phyloP scores from a whole-genome alignment of 2,797 vertebrate species.

The Chromobotia macracanthus region DNA sequence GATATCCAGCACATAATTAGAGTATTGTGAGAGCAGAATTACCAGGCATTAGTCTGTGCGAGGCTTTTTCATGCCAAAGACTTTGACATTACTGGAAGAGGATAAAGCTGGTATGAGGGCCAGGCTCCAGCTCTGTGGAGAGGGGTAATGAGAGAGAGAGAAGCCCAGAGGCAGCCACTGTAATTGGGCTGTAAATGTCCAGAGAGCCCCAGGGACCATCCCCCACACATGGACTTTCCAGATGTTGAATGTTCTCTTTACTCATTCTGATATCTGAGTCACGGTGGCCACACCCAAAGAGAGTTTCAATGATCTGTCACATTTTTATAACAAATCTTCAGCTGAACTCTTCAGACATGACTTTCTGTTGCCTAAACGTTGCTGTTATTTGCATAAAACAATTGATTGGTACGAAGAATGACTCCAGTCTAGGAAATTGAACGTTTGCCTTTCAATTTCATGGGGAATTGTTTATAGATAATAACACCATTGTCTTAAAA shows the following conservation, averaged over 20 bases:
- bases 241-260: slow-evolving; percentile 52
- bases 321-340: slow-evolving; percentile 14
- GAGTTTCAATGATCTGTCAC: neutral
- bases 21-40: slow-evolving; percentile 40
- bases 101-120: slow-evolving; percentile 39
- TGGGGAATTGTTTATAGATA: slow-evolving; percentile 9
- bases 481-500: neutral
- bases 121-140: slow-evolving; percentile 39
- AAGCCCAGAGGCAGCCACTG: slow-evolving; percentile 52
- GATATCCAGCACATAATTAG: slow-evolving; percentile 41
- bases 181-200: slow-evolving; percentile 58
- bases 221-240: slow-evolving; percentile 52
- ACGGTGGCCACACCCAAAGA: slow-evolving; percentile 18
- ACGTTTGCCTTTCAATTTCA: slow-evolving; percentile 25
- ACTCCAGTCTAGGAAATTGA: neutral
- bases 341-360: too few species aligned
- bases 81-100: slow-evolving; percentile 30
- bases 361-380: neutral
- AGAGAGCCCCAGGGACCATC: slow-evolving; percentile 34
- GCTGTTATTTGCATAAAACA: neutral
- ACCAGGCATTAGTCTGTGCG: slow-evolving; percentile 39
- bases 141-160: slow-evolving; percentile 53
- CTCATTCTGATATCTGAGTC: slow-evolving; percentile 43
- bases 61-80: slow-evolving; percentile 23
- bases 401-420: neutral